Conservation (phyloP, 2,888 invertebrate genomes). For the Escarpia spicata region DNA sequence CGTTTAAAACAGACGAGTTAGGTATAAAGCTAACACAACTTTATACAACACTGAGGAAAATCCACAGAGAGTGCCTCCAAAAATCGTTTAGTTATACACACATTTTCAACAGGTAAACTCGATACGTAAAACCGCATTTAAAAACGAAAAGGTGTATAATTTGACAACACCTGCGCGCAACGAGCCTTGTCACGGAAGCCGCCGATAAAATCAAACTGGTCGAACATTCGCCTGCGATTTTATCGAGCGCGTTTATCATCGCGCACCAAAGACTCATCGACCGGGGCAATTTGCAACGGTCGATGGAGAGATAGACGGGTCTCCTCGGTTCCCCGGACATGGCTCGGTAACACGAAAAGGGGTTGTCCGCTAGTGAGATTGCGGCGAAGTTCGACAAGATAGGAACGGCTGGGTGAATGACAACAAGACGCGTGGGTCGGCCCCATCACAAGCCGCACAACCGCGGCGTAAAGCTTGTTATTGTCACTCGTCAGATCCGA, state of each 20-base stretch:
- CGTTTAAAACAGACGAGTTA: too few species aligned
- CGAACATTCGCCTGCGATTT: slow-evolving; percentile 7
- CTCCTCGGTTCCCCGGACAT: not conserved
- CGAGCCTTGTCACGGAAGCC: not conserved
- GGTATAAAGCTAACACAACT: not conserved
- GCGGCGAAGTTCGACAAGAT: slow-evolving; percentile 9
- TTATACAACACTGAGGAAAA: not conserved
- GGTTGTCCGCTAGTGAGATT: not conserved
- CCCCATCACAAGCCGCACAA: not conserved
- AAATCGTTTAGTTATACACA: not conserved
- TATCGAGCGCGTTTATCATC: not conserved
- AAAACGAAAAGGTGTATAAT: not conserved
- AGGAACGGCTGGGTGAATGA: not conserved
- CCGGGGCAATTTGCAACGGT: not conserved
- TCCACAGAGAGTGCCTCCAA: not conserved
- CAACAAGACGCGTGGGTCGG: not conserved
- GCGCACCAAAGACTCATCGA: slow-evolving; percentile 1
- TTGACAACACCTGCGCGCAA: not conserved
- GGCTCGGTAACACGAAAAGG: slow-evolving; percentile 10
- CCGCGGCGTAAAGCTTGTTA: not conserved
- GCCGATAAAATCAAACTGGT: slow-evolving; percentile 1
- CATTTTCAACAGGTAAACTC: not conserved
- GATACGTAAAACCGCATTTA: not conserved
- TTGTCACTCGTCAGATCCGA: not conserved
- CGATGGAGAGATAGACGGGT: not conserved